phyloP scores from a whole-genome alignment of 2,797 vertebrate species.

The Microctenopoma steveboyesi region DNA sequence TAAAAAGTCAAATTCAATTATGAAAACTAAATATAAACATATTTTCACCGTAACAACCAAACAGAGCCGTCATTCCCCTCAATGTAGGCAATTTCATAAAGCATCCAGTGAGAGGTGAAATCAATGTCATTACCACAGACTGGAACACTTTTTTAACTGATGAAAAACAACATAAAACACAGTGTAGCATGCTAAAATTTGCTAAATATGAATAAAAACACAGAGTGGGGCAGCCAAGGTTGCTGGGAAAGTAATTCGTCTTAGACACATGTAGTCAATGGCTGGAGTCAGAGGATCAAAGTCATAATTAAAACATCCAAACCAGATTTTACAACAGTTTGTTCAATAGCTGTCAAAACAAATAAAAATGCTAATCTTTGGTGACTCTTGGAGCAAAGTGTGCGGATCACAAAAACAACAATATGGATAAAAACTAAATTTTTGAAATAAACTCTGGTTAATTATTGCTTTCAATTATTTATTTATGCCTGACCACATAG shows the following conservation, averaged over 20 bases:
- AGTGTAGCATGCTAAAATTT: not conserved
- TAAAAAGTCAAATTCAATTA: slow-evolving; percentile 61
- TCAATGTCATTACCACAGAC: not conserved
- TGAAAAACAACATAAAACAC: not conserved
- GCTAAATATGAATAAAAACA: not conserved
- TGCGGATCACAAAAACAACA: not conserved
- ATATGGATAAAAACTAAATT: too few species aligned
- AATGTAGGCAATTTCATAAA: not conserved
- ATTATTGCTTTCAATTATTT: too few species aligned
- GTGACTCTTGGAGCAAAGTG: not conserved
- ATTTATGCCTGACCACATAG: not conserved
- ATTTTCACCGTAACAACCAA: slow-evolving; percentile 32
- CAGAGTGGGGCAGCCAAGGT: too few species aligned
- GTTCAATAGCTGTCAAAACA: too few species aligned
- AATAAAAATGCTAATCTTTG: not conserved
- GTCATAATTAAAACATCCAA: not conserved
- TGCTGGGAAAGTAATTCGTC: not conserved
- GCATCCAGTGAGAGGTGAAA: slow-evolving; percentile 5
- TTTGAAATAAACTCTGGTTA: too few species aligned
- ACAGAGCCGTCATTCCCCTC: not conserved
- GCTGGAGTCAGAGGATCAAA: not conserved
- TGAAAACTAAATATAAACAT: slow-evolving; percentile 49
- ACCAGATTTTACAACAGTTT: not conserved
- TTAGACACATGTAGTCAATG: too few species aligned
- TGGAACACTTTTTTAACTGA: not conserved